Percentiles rank a stretch among this genome's conserved stretches.
phyloP scores from a whole-genome alignment of 2,113 vertebrate genomes.

The Proteles cristata region DNA sequence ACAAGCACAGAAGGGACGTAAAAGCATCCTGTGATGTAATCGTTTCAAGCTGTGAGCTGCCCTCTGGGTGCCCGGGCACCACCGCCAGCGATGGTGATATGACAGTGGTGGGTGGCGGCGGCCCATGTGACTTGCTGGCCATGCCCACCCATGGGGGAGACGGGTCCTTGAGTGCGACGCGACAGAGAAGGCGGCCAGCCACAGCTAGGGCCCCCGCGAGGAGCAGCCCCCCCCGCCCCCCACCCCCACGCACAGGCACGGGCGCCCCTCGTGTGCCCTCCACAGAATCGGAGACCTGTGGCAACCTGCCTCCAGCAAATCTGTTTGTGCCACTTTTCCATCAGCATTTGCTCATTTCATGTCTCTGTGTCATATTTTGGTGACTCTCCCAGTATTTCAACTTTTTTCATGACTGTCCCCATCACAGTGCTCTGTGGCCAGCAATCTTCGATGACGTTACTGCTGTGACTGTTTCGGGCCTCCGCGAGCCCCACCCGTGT shows the following conservation, averaged over 20 bases:
- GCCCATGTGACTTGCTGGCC: background rate
- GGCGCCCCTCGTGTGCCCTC: rapidly evolving
- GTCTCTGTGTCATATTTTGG: background rate
- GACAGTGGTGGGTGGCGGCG: too few species aligned
- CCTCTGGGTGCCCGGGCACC: background rate
- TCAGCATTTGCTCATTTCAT: rapidly evolving
- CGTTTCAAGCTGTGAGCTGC: rapidly evolving
- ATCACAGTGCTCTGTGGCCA: background rate
- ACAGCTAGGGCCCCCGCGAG: rapidly evolving
- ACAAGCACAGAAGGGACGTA: rapidly evolving
- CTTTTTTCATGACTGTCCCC: background rate
- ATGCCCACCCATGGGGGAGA: too few species aligned
- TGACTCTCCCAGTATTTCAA: background rate
- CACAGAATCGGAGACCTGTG: rapidly evolving
- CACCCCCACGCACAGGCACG: background rate
- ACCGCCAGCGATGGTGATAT: rapidly evolving
- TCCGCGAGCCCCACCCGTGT: rapidly evolving
- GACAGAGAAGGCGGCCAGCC: background rate
- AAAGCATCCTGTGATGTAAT: rapidly evolving
- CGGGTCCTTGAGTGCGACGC: background rate
- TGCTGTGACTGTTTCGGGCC: background rate
- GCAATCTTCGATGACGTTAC: background rate
- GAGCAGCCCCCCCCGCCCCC: background rate
- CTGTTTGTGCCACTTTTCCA: background rate
- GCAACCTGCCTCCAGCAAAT: background rate